Evolutionary conservation across 2,797 vertebrate genomes (phyloP), one percentile per base, ranked within the genome.

Genomic region (Brotula barbata): DNA sequence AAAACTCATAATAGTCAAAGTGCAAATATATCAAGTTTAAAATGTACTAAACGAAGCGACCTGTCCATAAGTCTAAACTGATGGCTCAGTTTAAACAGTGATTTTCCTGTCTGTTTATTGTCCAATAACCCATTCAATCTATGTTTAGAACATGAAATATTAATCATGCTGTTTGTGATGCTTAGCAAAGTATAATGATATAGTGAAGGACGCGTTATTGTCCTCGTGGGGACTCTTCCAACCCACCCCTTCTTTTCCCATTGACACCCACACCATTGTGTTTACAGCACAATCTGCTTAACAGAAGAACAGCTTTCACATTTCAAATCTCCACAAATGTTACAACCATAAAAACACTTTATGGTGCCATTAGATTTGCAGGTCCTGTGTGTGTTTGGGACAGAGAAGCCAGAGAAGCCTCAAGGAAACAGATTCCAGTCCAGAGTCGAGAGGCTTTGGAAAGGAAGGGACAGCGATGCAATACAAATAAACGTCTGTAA

Each of bases 71-170:
- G 80, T 78, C 61, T 34, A 55, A 57, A 19, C 2, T 44, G 55
- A 75, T 64, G 64, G 74, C 66, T 77, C 49, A 23, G 44, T 78
- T 83, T 74, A 61, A 75, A 81, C 59, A 44, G 62, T 58, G 8
- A 60, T 81, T 64, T 44, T 13, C 46, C 53, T 61, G 36, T 17
- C 44, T 58, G 63, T 65, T 68, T 69, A 77, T 53, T 47, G 59
- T 75, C 54, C 55, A 78, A 73, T 81, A 68, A 85, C 80, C 73
- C 76, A 82, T 83, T 86, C 77, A 80, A 78, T 61, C 58, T 70
- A 63, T 7, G 16, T 58, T 79, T 49, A 52, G 43, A 81, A 63
- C 70, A 84, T 85, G 50, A 85, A 80, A 77, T 85, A 84, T 85
- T 83, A 85, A 83, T 80, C 68, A 73, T 49, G 25, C 31, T 79